phyloP scores from a whole-genome alignment of 2,797 vertebrate species.

The Merluccius polli region DNA sequence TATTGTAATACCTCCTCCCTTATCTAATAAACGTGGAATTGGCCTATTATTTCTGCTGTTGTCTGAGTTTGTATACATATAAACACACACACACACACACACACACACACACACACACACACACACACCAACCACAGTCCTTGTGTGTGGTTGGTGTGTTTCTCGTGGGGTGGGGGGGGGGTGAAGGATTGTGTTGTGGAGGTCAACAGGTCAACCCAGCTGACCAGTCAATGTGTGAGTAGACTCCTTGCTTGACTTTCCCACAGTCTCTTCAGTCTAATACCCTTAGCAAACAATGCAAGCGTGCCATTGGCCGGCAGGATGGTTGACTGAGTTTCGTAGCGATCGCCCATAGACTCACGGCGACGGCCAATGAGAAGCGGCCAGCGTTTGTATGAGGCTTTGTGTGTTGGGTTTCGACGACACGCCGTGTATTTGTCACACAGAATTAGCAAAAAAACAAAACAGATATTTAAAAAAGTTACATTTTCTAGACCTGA shows the following conservation, averaged over 20 bases:
- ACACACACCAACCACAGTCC: conserved; percentile 18
- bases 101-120: conserved; percentile 27
- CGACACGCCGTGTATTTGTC: conserved; percentile 2
- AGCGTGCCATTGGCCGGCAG: conserved; percentile 78
- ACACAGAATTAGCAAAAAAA: not conserved
- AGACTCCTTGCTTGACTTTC: conserved; percentile 77
- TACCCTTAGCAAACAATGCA: conserved; percentile 77
- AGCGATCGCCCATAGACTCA: conserved; percentile 42
- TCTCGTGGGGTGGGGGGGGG: conserved; percentile 49
- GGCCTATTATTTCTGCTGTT: not conserved
- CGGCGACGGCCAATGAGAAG: conserved; percentile 18
- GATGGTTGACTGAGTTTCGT: conserved; percentile 49
- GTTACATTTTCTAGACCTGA: not conserved
- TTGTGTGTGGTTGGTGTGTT: conserved; percentile 9
- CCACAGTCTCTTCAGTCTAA: conserved; percentile 79
- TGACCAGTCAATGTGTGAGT: conserved; percentile 76
- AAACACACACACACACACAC: conserved; percentile 28
- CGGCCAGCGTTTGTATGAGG: not conserved
- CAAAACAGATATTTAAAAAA: not conserved
- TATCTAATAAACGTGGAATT: not conserved
- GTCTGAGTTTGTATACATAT: conserved; percentile 15
- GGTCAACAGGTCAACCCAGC: conserved; percentile 64
- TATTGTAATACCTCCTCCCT: not conserved
- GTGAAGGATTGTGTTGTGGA: conserved; percentile 68
- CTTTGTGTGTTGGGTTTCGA: not conserved